Conservation (phyloP, 2,797 vertebrate species). For the Anguilla obscura region DNA sequence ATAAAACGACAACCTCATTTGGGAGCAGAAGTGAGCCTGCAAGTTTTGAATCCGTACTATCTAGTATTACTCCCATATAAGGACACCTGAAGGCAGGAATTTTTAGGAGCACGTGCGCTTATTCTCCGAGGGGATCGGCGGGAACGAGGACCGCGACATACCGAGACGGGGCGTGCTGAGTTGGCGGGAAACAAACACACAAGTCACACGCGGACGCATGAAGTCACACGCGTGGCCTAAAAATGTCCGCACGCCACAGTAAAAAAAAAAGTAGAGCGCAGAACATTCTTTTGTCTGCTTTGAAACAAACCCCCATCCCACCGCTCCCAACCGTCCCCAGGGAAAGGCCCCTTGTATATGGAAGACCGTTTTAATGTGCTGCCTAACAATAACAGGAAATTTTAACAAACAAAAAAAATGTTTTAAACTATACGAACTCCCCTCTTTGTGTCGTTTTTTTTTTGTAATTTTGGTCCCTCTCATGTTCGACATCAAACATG, state of each 20-base stretch:
- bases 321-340: too few species aligned
- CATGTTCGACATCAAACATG: slow-evolving; percentile 76
- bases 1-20: too few species aligned
- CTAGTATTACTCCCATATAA: too few species aligned
- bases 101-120: too few species aligned
- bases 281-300: slow-evolving; percentile 24
- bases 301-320: neutral
- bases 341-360: neutral
- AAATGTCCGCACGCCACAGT: neutral
- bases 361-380: slow-evolving; percentile 22
- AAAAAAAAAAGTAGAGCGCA: neutral
- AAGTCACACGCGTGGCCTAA: neutral
- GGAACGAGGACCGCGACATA: too few species aligned
- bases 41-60: too few species aligned
- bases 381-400: slow-evolving; percentile 56
- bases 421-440: slow-evolving; percentile 58
- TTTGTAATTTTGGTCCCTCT: slow-evolving; percentile 81
- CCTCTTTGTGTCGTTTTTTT: slow-evolving; percentile 58
- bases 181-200: neutral
- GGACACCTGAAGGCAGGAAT: too few species aligned
- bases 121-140: too few species aligned
- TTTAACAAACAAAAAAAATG: slow-evolving; percentile 54
- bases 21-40: too few species aligned
- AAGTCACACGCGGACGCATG: neutral
- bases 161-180: neutral